Conservation (phyloP, 2,113 vertebrate species). For the Ardeotis arabs region DNA sequence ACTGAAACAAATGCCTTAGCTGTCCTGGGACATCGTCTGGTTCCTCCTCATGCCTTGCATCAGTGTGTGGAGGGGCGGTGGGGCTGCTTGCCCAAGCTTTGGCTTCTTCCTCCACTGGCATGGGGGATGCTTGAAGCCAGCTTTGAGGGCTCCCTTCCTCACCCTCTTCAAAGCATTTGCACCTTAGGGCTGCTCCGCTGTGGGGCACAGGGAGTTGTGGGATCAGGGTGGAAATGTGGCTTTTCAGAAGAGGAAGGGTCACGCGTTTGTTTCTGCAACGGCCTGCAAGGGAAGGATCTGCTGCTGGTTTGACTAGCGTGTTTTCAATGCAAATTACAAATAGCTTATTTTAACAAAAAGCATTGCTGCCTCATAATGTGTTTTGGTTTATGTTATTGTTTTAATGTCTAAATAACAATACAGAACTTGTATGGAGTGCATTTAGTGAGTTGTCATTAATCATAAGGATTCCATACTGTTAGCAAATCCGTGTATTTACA, state of each 20-base stretch:
- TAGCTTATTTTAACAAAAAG: background rate
- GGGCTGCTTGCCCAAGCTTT: background rate
- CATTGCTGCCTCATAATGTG: background rate
- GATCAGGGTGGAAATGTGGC: background rate
- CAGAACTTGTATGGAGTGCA: background rate
- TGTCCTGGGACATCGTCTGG: background rate
- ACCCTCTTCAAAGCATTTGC: background rate
- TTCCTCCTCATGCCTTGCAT: background rate
- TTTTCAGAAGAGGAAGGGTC: background rate
- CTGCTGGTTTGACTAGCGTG: background rate
- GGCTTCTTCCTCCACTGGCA: background rate
- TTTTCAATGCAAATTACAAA: background rate
- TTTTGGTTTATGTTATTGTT: background rate
- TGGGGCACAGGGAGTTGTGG: background rate
- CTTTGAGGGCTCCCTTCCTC: background rate
- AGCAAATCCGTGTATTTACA: background rate
- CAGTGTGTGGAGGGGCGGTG: accelerated
- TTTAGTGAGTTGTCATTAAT: background rate
- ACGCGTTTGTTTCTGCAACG: background rate
- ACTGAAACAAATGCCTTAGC: background rate
- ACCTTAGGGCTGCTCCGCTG: background rate
- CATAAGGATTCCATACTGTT: background rate
- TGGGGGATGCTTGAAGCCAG: background rate
- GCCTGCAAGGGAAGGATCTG: background rate
- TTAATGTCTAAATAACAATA: background rate